Evolutionary conservation across 2,797 vertebrate genomes (phyloP), one percentile per base, ranked within the genome.

Genomic region (Capromys pilorides): DNA sequence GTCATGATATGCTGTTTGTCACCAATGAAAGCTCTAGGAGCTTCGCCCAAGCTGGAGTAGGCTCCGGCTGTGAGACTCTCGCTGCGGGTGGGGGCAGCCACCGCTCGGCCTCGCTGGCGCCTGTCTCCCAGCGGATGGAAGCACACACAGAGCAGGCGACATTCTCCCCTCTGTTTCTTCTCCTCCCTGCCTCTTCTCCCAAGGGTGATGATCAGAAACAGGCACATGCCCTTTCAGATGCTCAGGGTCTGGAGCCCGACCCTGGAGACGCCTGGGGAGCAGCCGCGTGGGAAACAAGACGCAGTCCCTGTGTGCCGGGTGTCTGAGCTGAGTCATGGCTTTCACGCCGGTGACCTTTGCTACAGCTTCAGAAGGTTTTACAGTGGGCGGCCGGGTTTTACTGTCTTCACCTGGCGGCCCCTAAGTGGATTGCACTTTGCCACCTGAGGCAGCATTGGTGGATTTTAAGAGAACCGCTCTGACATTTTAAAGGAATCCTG

Each of bases 381-480:
- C 67, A 94, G 45, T 16, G 51, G 86, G 28, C 41, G 81, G 81
- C 90, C 12, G 45, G 57, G 1, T 80, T 97, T 90, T 90, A 87
- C 82, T 87, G 90, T 97, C 1, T 91, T n/a, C 94, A 59, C 95
- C 31, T 5, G 82, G 73, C 1, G 87, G 73, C 69, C 77, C 92
- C 62, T 90, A 89, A 41, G 64, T 96, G n/a, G 81, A 88, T 94
- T 93, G 71, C 22, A 33, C 88, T 96, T 94, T 93, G 24, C 83
- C 94, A 96, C 77, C 33, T 54, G 36, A 95, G 73, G 78, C 67
- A 51, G 57, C 81, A 59, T 67, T 95, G 94, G 59, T 75, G 73
- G 54, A 66, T 89, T 86, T 83, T 51, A 19, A 66, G 66, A 87
- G 49, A 92, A 67, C 59, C 45, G 6, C 93, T 96, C 83, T 92